Evolutionary conservation across 2,113 vertebrate genomes (phyloP).

Genomic region (Phylloscopus trochiloides): DNA sequence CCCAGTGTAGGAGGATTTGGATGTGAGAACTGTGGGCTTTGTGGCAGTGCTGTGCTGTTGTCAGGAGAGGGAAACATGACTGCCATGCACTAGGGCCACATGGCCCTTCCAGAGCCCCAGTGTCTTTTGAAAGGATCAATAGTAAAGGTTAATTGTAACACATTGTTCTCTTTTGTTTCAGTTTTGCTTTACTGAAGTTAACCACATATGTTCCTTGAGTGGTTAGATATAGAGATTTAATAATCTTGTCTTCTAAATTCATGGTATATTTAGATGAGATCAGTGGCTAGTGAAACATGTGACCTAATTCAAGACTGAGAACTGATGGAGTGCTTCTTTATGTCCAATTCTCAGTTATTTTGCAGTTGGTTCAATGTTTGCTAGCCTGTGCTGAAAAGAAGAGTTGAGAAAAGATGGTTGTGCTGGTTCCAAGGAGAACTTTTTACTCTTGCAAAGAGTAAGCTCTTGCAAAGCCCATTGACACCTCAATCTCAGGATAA

Average conservation of each 20-base stretch:
- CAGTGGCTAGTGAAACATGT: neutral
- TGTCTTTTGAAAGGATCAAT: neutral
- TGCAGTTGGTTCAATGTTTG: neutral
- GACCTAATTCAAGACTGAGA: neutral
- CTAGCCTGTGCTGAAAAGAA: neutral
- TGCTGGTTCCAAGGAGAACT: neutral
- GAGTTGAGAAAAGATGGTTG: neutral
- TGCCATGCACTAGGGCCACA: neutral
- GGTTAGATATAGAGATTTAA: neutral
- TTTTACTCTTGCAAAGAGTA: neutral
- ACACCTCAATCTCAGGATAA: neutral
- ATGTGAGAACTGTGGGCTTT: neutral
- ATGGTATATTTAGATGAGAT: neutral
- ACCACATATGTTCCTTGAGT: neutral
- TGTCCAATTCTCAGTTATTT: neutral
- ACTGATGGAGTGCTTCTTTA: neutral
- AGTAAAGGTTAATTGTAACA: neutral
- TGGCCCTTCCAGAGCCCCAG: accelerated
- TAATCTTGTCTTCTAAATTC: neutral
- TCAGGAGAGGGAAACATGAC: neutral
- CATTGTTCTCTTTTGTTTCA: neutral
- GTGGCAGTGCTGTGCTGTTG: neutral
- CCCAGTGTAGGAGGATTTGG: neutral
- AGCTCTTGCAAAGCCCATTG: neutral
- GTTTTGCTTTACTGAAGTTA: neutral